Evolutionary conservation across 2,113 vertebrate species (phyloP).

Genomic region (Thamnaconus septentrionalis): DNA sequence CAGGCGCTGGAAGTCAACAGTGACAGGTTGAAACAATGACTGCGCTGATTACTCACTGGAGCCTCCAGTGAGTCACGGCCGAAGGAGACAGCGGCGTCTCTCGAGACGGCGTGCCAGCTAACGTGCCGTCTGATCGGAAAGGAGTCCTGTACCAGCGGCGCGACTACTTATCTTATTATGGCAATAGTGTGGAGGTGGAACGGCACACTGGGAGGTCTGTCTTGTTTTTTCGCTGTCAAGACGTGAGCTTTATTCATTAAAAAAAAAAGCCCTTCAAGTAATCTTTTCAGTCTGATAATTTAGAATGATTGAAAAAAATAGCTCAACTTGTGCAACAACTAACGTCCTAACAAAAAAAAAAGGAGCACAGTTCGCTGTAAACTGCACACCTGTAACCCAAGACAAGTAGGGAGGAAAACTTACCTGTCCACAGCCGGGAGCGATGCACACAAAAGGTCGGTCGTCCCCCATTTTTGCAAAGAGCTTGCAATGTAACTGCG

Average conservation of each 20-base stretch:
- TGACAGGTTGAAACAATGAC: slow-evolving; percentile 71
- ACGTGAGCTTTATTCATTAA: background rate
- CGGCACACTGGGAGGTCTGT: background rate
- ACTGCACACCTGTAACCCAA: slow-evolving; percentile 35
- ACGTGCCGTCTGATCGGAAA: slow-evolving; percentile 10
- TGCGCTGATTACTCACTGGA: slow-evolving; percentile 69
- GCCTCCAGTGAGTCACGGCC: slow-evolving; percentile 68
- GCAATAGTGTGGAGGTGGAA: too few relatives aligned
- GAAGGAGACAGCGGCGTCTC: slow-evolving; percentile 61
- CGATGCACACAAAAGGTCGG: slow-evolving; percentile 94
- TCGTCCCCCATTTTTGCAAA: slow-evolving; percentile 95
- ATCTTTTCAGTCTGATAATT: too few relatives aligned
- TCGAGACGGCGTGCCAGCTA: slow-evolving; percentile 32
- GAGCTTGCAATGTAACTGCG: slow-evolving; percentile 80
- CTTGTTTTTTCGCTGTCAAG: background rate
- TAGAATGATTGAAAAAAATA: background rate
- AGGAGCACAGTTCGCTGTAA: background rate
- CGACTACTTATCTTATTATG: too few relatives aligned
- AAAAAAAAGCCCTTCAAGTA: too few relatives aligned
- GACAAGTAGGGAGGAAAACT: slow-evolving; percentile 54
- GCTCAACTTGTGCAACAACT: background rate
- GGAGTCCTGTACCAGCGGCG: background rate
- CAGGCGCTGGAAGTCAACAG: slow-evolving; percentile 54
- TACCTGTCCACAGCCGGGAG: slow-evolving; percentile 98
- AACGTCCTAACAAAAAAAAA: background rate